Conservation (phyloP, 1,140 invertebrate genomes). For the Trachelipus rathkii region DNA sequence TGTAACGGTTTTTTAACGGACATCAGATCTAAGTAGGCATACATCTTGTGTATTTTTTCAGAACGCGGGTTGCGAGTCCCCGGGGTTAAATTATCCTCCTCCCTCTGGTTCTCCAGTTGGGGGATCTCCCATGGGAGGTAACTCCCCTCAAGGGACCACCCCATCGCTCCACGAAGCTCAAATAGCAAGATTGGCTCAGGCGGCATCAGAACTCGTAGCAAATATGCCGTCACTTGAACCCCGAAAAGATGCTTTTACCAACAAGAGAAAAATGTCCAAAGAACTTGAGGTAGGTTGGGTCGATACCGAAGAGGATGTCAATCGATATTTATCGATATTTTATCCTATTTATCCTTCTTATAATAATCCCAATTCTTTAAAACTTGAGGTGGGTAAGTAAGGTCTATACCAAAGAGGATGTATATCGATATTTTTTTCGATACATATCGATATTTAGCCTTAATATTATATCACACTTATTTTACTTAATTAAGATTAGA, state of each 20-base stretch:
- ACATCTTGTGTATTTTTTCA: conserved; percentile 44
- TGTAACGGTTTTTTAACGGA: no score
- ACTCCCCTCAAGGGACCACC: neutral
- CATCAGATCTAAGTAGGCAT: conserved; percentile 10
- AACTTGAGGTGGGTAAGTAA: no score
- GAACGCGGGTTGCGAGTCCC: conserved; percentile 39
- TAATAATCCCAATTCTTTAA: no score
- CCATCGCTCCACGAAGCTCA: conserved; percentile 63
- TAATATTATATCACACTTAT: no score
- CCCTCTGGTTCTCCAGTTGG: conserved; percentile 37
- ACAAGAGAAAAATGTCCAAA: conserved; percentile 88
- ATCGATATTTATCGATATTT: no score
- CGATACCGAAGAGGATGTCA: no score
- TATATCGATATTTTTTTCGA: no score
- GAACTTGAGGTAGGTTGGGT: conserved; percentile 70
- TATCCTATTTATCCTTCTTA: no score
- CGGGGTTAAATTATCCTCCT: conserved; percentile 28
- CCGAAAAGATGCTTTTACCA: conserved; percentile 67
- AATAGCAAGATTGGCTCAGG: conserved; percentile 73
- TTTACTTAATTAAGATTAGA: no score
- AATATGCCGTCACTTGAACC: conserved; percentile 75
- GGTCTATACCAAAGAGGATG: no score
- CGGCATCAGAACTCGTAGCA: conserved; percentile 77
- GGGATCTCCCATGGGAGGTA: neutral
- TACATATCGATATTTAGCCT: no score